Evolutionary conservation across 2,797 vertebrate genomes (phyloP).

Genomic region (Onychomys leucogaster): DNA sequence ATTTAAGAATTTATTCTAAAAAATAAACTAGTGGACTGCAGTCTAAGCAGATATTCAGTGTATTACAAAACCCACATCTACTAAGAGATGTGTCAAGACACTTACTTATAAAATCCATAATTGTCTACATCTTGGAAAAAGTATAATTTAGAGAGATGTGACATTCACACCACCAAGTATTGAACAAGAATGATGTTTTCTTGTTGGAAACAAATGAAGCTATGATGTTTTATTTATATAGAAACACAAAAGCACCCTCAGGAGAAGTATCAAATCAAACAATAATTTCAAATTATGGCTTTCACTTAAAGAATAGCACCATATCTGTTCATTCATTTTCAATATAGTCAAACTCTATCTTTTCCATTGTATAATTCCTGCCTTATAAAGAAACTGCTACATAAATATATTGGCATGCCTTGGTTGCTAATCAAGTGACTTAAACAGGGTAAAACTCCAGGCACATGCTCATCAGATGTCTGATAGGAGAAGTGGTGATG

Average conservation of each 20-base stretch:
- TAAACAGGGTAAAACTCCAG: background rate
- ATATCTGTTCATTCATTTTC: slow-evolving; percentile 45
- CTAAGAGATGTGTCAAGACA: background rate
- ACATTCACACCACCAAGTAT: background rate
- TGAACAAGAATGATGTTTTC: slow-evolving; percentile 18
- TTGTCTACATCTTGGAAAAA: slow-evolving; percentile 28
- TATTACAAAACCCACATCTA: background rate
- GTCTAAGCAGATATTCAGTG: background rate
- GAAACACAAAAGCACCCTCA: slow-evolving; percentile 1
- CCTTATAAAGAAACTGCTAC: slow-evolving; percentile 36
- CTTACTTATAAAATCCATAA: slow-evolving; percentile 32
- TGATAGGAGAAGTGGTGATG: background rate
- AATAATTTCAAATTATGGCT: slow-evolving; percentile 55
- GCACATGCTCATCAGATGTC: background rate
- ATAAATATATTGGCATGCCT: background rate
- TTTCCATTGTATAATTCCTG: slow-evolving; percentile 8
- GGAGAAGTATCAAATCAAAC: slow-evolving; percentile 29
- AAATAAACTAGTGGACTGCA: background rate
- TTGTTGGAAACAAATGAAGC: background rate
- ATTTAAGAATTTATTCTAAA: slow-evolving; percentile 35
- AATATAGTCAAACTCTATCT: slow-evolving; percentile 13
- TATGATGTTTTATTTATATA: slow-evolving; percentile 48
- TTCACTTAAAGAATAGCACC: slow-evolving; percentile 44
- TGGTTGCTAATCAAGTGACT: background rate
- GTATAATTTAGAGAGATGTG: slow-evolving; percentile 27